Evolutionary conservation across 1,140 invertebrate genomes (phyloP), one percentile per base, ranked within the genome.

Genomic region (Harpegnathos saltator): DNA sequence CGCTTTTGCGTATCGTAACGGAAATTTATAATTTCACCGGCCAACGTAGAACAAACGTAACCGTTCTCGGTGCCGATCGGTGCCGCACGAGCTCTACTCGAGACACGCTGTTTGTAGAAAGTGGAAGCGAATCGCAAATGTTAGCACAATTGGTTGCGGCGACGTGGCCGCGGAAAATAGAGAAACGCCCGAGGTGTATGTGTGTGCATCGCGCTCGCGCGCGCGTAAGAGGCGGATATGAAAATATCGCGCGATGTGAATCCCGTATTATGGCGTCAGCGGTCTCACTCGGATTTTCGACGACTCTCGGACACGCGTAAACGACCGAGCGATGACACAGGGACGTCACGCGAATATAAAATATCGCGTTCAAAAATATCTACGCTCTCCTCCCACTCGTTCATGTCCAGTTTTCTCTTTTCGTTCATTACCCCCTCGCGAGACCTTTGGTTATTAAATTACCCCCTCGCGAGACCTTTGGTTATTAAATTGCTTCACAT

Each of bases 101-200:
- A 75, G 72, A 75, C 38, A 44, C 15, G n/a, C 52, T 80, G 75
- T 80, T 80, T 80, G 65, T 71, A 80, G 75, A 80, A 80, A 80
- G 75, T 69, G 65, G 52, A 74, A 62, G 29, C 78, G 78, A 73
- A 73, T 82, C 22, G 78, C 56, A 78, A 78, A 80, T 80, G 75
- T 80, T 80, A 71, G 75, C 65, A 80, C 75, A 80, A 80, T 80
- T 80, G 75, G 75, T 38, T 44, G 52, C 52, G 75, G 17, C 52
- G 29, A 58, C 65, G 65, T 71, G 58, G 44, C 59, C 75, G 75
- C 75, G 75, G 75, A 80, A 80, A 80, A 69, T 80, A 71, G 75
- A 80, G 75, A 71, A 80, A 58, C 52, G 22, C 17, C 50, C 22
- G 26, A 33, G n/a, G 69, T n/a, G n/a, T n/a, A n/a, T n/a, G n/a